phyloP scores from a whole-genome alignment of 2,888 invertebrate genomes.

The Scrobipalpa costella region DNA sequence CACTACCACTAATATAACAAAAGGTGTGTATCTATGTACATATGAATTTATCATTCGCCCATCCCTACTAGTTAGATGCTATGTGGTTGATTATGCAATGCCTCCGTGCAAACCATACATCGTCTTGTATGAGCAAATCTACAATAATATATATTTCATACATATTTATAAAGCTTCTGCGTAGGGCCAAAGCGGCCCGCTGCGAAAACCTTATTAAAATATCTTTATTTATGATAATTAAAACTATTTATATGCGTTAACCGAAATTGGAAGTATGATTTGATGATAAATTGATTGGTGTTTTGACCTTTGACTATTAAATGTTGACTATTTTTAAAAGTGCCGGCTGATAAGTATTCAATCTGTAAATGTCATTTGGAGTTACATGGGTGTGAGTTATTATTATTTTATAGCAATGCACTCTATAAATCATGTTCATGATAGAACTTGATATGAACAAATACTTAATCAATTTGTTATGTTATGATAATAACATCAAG shows the following conservation, averaged over 20 bases:
- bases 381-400: neutral
- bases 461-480: neutral
- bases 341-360: neutral
- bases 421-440: neutral
- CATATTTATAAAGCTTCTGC: slow-evolving; percentile 17
- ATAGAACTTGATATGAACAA: neutral
- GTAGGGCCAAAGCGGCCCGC: slow-evolving; percentile 33
- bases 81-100: slow-evolving; percentile 20
- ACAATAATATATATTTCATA: slow-evolving; percentile 17
- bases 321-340: neutral
- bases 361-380: neutral
- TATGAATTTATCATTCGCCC: neutral
- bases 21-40: neutral
- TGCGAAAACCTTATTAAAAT: slow-evolving; percentile 45
- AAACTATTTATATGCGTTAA: slow-evolving; percentile 37
- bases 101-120: slow-evolving; percentile 15
- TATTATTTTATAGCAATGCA: neutral
- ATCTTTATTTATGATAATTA: slow-evolving; percentile 43
- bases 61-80: neutral
- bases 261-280: slow-evolving; percentile 28
- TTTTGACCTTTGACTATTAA: slow-evolving; percentile 8
- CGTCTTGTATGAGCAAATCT: slow-evolving; percentile 18
- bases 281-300: slow-evolving; percentile 23
- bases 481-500: neutral
- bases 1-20: too few species aligned